These are phyloP conservation scores for sheep (Ovis aries) DNA, from an alignment of 2,113 vertebrate species.

Conservation along the genomic window ARS-UI_Ramb_v3.0 NC_056057.1:38638001-38638500, in stretches of 20 bases:
- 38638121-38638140: conserved; percentile 76
- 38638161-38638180: conserved; percentile 72
- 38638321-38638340: conserved; percentile 38
- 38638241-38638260: conserved; percentile 67
- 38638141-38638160: conserved; percentile 75
- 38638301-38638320: conserved; percentile 61
- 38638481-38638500: neutral
- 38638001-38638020: conserved; percentile 60
- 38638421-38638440: conserved; percentile 56
- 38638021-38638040: conserved; percentile 71
- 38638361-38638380: conserved; percentile 63
- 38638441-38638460: conserved; percentile 37
- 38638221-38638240: conserved; percentile 57
- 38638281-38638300: conserved; percentile 72
- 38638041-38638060: conserved; percentile 68
- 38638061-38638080: conserved; percentile 66
- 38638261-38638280: conserved; percentile 70
- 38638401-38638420: conserved; percentile 57
- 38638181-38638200: conserved; percentile 77
- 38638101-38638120: conserved; percentile 74
- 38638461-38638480: neutral
- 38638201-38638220: conserved; percentile 72
- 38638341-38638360: conserved; percentile 41
- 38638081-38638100: conserved; percentile 66
- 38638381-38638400: conserved; percentile 47